phyloP scores from a whole-genome alignment of 2,888 invertebrate genomes.

The Oxytorus armatus region DNA sequence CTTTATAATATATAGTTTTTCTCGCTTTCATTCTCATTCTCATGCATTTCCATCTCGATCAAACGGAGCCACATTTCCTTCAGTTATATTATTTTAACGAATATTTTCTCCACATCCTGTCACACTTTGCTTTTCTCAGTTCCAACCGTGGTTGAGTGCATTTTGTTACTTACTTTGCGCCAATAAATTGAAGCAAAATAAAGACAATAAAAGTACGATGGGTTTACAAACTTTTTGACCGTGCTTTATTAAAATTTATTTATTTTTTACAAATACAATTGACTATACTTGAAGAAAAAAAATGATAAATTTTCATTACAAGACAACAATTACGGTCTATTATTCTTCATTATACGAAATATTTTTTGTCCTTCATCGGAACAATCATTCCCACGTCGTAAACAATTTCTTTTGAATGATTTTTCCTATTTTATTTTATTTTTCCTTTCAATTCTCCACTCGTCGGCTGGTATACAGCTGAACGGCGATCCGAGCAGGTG shows the following conservation, averaged over 20 bases:
- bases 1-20: neutral
- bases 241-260: too few species aligned
- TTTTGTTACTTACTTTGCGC: too few species aligned
- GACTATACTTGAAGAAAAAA: too few species aligned
- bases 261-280: too few species aligned
- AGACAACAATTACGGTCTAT: neutral
- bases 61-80: slow-evolving; percentile 11
- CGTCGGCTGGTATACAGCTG: slow-evolving; percentile 7
- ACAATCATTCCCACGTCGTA: neutral
- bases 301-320: too few species aligned
- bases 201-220: too few species aligned
- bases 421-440: neutral
- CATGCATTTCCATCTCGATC: slow-evolving; percentile 54
- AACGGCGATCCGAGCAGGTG: slow-evolving; percentile 59
- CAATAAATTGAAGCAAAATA: too few species aligned
- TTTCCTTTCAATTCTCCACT: slow-evolving; percentile 12
- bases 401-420: neutral
- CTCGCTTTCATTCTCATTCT: slow-evolving; percentile 45
- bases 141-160: too few species aligned
- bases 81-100: slow-evolving; percentile 31
- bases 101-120: slow-evolving; percentile 13
- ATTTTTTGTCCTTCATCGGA: neutral
- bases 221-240: too few species aligned
- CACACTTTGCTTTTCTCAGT: too few species aligned
- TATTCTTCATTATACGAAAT: neutral